Evolutionary conservation across 1,140 invertebrate species (phyloP).

Genomic region (Lucilia sericata): DNA sequence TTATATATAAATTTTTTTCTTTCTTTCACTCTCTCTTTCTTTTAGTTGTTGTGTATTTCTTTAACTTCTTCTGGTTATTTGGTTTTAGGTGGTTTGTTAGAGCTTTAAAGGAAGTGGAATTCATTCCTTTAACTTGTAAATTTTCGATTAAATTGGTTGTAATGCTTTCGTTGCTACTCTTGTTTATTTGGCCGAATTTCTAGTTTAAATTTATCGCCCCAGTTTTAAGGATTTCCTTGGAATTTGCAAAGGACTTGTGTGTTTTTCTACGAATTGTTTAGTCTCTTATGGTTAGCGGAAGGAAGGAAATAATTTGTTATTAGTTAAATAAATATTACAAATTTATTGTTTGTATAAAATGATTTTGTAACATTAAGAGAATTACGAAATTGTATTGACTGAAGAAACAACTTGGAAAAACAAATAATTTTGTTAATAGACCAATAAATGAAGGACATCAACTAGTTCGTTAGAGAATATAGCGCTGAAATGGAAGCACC

Average conservation of each 20-base stretch:
- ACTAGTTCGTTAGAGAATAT: too few relatives aligned
- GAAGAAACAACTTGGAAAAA: too few relatives aligned
- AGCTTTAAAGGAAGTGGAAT: too few relatives aligned
- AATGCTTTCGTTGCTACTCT: neutral
- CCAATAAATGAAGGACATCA: too few relatives aligned
- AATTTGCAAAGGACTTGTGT: neutral
- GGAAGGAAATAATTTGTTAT: neutral
- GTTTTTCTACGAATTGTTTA: neutral
- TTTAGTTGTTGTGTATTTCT: neutral
- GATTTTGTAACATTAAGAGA: too few relatives aligned
- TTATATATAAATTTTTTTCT: conserved; percentile 25
- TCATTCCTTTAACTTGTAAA: neutral
- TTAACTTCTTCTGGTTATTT: conserved; percentile 16
- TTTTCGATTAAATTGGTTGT: neutral
- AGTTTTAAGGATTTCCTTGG: neutral
- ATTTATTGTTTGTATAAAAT: neutral
- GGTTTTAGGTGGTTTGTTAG: neutral
- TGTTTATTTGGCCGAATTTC: neutral
- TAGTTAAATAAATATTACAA: neutral
- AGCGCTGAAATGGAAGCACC: too few relatives aligned
- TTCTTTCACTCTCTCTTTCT: neutral
- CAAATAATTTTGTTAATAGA: too few relatives aligned
- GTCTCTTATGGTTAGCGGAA: neutral
- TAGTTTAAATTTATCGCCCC: neutral
- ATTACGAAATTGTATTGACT: too few relatives aligned